Conservation (phyloP, 2,113 vertebrate species). For the Catharus bicknelli region DNA sequence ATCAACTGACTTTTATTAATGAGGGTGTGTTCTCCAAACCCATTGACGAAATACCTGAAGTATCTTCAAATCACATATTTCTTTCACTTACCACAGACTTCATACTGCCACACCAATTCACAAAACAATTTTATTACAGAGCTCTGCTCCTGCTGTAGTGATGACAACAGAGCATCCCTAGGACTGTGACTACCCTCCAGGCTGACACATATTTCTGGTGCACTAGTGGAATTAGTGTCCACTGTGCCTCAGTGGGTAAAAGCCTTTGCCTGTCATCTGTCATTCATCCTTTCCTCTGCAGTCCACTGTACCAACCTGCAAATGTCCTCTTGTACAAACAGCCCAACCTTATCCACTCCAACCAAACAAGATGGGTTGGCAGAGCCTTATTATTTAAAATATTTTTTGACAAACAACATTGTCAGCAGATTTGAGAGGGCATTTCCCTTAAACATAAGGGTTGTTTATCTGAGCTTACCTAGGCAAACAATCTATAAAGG, state of each 20-base stretch:
- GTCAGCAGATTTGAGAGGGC: not conserved
- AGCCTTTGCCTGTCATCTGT: not conserved
- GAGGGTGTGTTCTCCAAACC: not conserved
- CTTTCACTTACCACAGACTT: not conserved
- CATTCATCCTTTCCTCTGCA: not conserved
- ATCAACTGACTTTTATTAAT: not conserved
- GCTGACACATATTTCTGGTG: not conserved
- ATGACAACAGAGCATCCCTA: not conserved
- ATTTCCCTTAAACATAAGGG: not conserved
- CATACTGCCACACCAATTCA: not conserved
- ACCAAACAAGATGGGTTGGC: not conserved
- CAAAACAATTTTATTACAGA: not conserved
- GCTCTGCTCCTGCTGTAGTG: not conserved
- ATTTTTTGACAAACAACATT: not conserved
- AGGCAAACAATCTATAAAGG: not conserved
- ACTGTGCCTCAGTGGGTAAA: fast-evolving
- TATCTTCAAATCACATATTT: not conserved
- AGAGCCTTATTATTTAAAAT: not conserved
- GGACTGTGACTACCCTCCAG: not conserved
- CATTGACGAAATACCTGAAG: not conserved
- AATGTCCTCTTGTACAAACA: not conserved
- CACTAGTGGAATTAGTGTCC: not conserved
- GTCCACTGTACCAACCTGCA: not conserved
- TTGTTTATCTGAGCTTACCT: not conserved
- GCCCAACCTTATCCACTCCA: not conserved